These are phyloP conservation scores for Ophthalmolycus amberensis DNA, from an alignment of 2,113 vertebrate genomes.

Conservation along the genomic window DNA sequence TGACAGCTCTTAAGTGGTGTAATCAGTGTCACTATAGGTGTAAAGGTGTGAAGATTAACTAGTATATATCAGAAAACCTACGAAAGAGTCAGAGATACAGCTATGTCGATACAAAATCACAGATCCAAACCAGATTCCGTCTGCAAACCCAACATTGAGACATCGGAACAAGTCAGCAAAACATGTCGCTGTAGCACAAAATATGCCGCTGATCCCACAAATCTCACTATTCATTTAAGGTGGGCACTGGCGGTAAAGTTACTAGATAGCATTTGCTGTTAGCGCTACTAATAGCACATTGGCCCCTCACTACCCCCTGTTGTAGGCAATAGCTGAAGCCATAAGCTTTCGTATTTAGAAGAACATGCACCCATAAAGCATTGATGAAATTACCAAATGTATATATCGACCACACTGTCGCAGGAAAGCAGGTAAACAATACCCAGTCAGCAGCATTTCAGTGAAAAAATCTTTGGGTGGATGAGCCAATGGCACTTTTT, in stretches of 20 bases:
- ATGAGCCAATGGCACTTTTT: not conserved
- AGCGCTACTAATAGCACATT: not conserved
- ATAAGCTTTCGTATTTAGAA: not conserved
- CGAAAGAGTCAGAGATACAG: too few species aligned
- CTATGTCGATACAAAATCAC: too few species aligned
- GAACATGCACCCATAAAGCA: not conserved
- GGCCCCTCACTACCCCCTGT: not conserved
- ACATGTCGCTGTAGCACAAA: not conserved
- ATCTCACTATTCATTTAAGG: not conserved
- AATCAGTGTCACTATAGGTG: not conserved
- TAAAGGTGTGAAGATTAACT: not conserved
- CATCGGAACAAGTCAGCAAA: not conserved
- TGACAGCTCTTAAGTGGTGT: not conserved
- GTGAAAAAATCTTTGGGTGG: not conserved
- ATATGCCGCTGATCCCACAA: not conserved
- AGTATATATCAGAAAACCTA: not conserved
- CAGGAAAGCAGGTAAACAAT: not conserved
- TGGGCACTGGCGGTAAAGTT: too few species aligned
- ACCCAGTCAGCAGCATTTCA: not conserved
- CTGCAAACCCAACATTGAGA: not conserved
- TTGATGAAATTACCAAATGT: not conserved
- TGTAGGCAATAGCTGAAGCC: not conserved
- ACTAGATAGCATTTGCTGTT: not conserved
- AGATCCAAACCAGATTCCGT: not conserved
- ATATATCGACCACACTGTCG: not conserved